Evolutionary conservation across 2,113 vertebrate genomes (phyloP), one percentile per base, ranked within the genome.

Genomic region (Nyctereutes procyonoides): DNA sequence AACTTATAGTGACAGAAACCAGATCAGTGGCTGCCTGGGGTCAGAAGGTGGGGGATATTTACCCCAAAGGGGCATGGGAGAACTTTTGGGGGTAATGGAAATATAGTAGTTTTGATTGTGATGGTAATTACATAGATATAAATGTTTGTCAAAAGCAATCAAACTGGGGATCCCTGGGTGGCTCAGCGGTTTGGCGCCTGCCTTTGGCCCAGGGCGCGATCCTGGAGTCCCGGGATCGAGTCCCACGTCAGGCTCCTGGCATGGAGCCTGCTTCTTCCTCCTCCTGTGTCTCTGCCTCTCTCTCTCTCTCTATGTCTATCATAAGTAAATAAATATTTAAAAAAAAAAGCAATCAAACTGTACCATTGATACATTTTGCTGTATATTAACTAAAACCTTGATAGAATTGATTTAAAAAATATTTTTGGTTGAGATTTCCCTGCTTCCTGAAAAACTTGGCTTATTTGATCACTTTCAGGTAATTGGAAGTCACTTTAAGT

Each of bases 341-440:
- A n/a, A n/a, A n/a, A n/a, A 82, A 20, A 86, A 51, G 24, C 93
- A 77, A 62, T 67, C 24, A 62, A 30, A 94, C 9, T 74, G 14
- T 79, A 69, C 38, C 82, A 30, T 93, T 88, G 58, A 30, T 69
- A 32, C 1, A 7, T 83, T 96, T 85, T 86, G 26, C 76, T 73
- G 0, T 19, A 26, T 95, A 3, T 93, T 51, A 88, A 85, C 83
- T 85, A 53, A 56, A 22, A 22, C 32, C 35, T 93, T 67, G 60
- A n/a, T 95, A 53, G 65, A 84, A 32, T 53, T 62, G n/a, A 56
- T 92, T 82, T 81, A 53, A 69, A 88, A 65, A 32, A 17, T 16
- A 74, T 7, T 51, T 96, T 96, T 76, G 48, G 26, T 87, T 90
- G 51, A 55, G 24, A 88, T 88, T 86, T 93, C n/a, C 48, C 43